phyloP scores from a whole-genome alignment of 2,797 vertebrate genomes.

The Phataginus tricuspis region DNA sequence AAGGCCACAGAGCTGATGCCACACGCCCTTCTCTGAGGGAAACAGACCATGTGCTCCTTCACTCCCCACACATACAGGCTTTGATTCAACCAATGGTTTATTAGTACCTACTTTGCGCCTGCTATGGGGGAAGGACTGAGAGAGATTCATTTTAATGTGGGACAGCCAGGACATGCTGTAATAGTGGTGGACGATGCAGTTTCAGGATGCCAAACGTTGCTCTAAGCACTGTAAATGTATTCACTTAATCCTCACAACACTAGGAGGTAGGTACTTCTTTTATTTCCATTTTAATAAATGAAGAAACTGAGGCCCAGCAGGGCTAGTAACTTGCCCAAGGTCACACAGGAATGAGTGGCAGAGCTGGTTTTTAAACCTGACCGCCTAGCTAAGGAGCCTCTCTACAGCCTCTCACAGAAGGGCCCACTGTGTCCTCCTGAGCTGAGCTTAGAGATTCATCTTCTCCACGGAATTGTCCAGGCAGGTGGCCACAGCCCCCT shows the following conservation, averaged over 20 bases:
- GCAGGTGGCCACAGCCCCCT: not conserved
- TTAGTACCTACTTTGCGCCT: not conserved
- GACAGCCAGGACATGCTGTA: rapidly evolving
- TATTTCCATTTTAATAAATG: not conserved
- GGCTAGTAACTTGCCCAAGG: not conserved
- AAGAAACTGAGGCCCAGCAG: not conserved
- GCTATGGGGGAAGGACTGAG: not conserved
- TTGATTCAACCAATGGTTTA: not conserved
- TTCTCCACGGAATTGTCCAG: not conserved
- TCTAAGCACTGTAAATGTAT: not conserved
- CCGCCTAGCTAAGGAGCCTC: not conserved
- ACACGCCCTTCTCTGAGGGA: not conserved
- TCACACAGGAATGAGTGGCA: conserved; percentile 11
- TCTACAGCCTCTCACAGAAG: rapidly evolving
- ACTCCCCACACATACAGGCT: not conserved
- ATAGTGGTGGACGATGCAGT: no score
- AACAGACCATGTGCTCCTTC: rapidly evolving
- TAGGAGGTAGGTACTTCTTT: not conserved
- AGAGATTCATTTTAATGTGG: rapidly evolving
- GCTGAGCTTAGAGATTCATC: not conserved
- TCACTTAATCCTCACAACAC: not conserved
- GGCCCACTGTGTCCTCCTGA: not conserved
- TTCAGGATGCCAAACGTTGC: not conserved
- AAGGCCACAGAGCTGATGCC: rapidly evolving
- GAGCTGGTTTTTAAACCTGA: not conserved